Percentiles rank a stretch among this genome's conserved stretches.
Conservation (phyloP, 2,888 invertebrate genomes). For the Miltochrista miniata region DNA sequence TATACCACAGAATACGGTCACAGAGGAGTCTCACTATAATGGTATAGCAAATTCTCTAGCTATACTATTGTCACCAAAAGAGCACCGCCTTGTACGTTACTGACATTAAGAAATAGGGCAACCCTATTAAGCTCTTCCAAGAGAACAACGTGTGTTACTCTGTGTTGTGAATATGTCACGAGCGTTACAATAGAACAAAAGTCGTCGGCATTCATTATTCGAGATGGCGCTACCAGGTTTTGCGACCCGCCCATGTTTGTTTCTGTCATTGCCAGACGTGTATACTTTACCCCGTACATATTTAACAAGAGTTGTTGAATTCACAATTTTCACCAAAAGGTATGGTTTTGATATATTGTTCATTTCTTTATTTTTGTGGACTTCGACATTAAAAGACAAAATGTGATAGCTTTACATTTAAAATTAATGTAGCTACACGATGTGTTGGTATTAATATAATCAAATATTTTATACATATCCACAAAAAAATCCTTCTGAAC, state of each 20-base stretch:
- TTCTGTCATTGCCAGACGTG: conserved; percentile 43
- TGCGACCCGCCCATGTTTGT: conserved; percentile 51
- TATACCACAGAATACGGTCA: conserved; percentile 2
- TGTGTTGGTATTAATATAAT: no score
- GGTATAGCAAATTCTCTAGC: no score
- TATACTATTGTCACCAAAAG: no score
- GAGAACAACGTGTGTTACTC: no score
- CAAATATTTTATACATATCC: no score
- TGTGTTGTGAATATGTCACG: conserved; percentile 29
- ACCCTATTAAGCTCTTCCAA: not conserved
- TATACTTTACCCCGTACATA: conserved; percentile 28
- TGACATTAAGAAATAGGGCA: no score
- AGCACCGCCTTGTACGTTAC: no score
- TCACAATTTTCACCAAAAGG: not conserved
- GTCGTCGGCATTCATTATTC: conserved; percentile 56
- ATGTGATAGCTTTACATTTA: no score
- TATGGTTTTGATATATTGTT: no score
- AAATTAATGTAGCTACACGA: no score
- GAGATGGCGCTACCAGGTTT: conserved; percentile 33
- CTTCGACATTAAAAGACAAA: no score
- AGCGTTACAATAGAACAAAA: conserved; percentile 49
- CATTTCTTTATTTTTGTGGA: not conserved
- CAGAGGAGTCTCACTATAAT: not conserved
- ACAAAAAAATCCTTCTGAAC: no score
- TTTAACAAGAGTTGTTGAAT: conserved; percentile 3